Conservation (phyloP, 2,888 invertebrate genomes). For the Patella pellucida region DNA sequence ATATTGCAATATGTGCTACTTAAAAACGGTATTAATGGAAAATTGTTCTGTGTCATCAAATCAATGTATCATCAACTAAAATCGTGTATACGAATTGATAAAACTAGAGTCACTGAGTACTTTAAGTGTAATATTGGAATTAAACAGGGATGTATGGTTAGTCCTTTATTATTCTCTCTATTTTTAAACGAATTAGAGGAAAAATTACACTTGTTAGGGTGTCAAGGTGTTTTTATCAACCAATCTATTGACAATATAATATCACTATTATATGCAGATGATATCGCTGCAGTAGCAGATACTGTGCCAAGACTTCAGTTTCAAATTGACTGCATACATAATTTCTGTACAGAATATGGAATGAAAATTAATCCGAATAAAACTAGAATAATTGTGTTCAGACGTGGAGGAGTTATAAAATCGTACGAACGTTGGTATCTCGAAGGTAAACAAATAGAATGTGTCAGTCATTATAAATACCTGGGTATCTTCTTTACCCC, state of each 20-base stretch:
- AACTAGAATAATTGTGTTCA: conserved; percentile 24
- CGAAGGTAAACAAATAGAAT: conserved; percentile 15
- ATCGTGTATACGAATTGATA: too few relatives aligned
- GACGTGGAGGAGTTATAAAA: conserved; percentile 19
- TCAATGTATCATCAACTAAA: too few relatives aligned
- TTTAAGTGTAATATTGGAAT: too few relatives aligned
- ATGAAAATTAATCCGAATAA: conserved; percentile 13
- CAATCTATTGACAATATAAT: conserved; percentile 19
- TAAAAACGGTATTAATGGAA: too few relatives aligned
- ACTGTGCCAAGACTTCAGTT: conserved; percentile 12
- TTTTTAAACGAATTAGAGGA: too few relatives aligned
- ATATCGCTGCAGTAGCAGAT: conserved; percentile 16
- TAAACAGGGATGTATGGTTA: too few relatives aligned
- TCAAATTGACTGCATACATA: conserved; percentile 12
- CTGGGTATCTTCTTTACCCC: conserved; percentile 21
- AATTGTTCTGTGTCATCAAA: too few relatives aligned
- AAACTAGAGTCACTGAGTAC: too few relatives aligned
- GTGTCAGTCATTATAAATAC: conserved; percentile 23
- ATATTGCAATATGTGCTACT: too few relatives aligned
- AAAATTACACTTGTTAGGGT: too few relatives aligned
- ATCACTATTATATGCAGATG: conserved; percentile 22
- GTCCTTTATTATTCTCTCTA: too few relatives aligned
- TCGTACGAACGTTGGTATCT: conserved; percentile 25
- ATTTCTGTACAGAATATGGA: conserved; percentile 1
- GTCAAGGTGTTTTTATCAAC: conserved; percentile 13